Evolutionary conservation across 2,113 vertebrate species (phyloP).

Genomic region (Dendrocopos noguchii): DNA sequence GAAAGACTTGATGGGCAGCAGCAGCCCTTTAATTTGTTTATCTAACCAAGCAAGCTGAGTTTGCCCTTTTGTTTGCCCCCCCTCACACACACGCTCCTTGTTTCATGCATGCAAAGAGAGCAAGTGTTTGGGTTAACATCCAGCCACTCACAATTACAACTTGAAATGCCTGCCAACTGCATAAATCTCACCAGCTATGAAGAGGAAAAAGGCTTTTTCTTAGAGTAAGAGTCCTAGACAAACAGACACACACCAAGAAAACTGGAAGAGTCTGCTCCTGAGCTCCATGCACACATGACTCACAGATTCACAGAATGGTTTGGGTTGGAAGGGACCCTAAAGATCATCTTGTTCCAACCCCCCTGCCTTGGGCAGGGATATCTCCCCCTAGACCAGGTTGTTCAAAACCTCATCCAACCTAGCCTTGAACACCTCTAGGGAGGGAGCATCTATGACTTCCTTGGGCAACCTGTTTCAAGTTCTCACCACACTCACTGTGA

Average conservation of each 20-base stretch:
- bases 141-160: not conserved
- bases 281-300: too few species aligned
- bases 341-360: too few species aligned
- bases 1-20: conserved; percentile 3
- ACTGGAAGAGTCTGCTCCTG: not conserved
- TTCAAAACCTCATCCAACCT: too few species aligned
- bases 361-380: too few species aligned
- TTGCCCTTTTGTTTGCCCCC: not conserved
- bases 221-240: not conserved
- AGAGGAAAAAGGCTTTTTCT: not conserved
- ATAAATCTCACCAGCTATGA: not conserved
- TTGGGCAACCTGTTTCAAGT: too few species aligned
- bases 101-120: not conserved
- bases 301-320: too few species aligned
- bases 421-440: too few species aligned
- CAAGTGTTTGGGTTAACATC: conserved; percentile 36
- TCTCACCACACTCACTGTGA: too few species aligned
- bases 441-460: too few species aligned
- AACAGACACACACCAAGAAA: not conserved
- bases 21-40: conserved; percentile 35
- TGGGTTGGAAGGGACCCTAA: too few species aligned
- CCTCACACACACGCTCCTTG: not conserved
- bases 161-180: conserved; percentile 6
- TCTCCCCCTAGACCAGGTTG: too few species aligned
- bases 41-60: not conserved